These are phyloP conservation scores for Scaptomyza montana DNA, from an alignment of 1,140 invertebrate species.

Conservation along the genomic window DNA sequence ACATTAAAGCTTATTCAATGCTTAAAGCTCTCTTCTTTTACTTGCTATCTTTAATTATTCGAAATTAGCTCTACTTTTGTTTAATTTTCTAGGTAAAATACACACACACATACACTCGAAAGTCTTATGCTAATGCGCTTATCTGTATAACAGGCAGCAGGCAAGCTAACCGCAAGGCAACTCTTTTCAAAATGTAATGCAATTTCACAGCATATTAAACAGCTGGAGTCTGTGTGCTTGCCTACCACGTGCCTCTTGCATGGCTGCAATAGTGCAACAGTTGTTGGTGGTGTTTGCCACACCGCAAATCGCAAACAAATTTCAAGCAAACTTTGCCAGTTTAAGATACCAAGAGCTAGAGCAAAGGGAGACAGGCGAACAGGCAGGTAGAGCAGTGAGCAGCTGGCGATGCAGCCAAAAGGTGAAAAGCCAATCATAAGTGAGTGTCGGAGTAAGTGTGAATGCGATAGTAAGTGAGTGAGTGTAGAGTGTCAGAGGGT, in stretches of 20 bases:
- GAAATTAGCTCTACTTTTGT: constrained; percentile 1
- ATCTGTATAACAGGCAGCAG: constrained; percentile 52
- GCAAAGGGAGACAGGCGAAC: not conserved
- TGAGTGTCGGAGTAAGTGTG: constrained; percentile 30
- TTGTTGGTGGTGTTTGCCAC: constrained; percentile 50
- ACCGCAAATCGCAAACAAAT: constrained; percentile 54
- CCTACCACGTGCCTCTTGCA: not conserved
- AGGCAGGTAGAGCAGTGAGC: constrained; percentile 1
- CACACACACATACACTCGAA: constrained; percentile 18
- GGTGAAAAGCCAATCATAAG: constrained; percentile 55
- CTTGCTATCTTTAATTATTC: constrained; percentile 1
- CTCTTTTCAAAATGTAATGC: constrained; percentile 74
- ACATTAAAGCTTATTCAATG: no score
- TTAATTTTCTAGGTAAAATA: not conserved
- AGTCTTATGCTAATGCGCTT: constrained; percentile 62
- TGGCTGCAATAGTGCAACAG: constrained; percentile 58
- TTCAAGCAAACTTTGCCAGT: constrained; percentile 50
- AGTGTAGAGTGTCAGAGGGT: constrained; percentile 15
- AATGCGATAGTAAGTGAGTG: constrained; percentile 13
- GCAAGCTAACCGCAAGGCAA: constrained; percentile 45
- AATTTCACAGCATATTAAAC: constrained; percentile 81
- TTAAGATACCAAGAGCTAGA: constrained; percentile 30
- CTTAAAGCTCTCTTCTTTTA: not conserved
- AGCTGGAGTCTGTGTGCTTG: constrained; percentile 59
- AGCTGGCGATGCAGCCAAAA: constrained; percentile 12